Evolutionary conservation across 2,888 invertebrate species (phyloP).

Genomic region (Stegophylla sp.): DNA sequence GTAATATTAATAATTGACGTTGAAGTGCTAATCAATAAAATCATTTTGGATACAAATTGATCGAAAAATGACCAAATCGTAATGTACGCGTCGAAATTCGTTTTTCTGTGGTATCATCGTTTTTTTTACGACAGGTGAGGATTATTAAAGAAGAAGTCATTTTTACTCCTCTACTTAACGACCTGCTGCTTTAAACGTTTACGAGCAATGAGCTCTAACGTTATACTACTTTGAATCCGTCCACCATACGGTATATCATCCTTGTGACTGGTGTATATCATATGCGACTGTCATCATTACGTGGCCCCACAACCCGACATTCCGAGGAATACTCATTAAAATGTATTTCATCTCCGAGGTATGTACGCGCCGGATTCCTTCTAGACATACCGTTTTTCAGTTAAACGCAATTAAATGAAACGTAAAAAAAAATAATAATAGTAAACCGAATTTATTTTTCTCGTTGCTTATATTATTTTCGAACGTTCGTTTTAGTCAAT

Average conservation of each 20-base stretch:
- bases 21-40: neutral
- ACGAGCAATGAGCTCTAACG: conserved; percentile 21
- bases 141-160: no score
- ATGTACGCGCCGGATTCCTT: neutral
- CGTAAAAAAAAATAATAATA: neutral
- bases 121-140: conserved; percentile 14
- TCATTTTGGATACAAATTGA: conserved; percentile 4
- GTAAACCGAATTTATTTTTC: no score
- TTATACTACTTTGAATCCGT: neutral
- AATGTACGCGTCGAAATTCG: neutral
- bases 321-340: conserved; percentile 37
- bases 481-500: no score
- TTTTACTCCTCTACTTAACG: neutral
- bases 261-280: neutral
- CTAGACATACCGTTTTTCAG: neutral
- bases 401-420: conserved; percentile 17
- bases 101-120: neutral
- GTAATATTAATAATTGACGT: neutral
- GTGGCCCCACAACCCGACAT: neutral
- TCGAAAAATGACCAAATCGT: neutral
- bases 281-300: conserved; percentile 11
- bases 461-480: no score
- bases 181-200: conserved; percentile 3
- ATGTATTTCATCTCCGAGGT: conserved; percentile 25
- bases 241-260: neutral